phyloP scores from a whole-genome alignment of 1,140 invertebrate genomes.

The Heliconius congener region DNA sequence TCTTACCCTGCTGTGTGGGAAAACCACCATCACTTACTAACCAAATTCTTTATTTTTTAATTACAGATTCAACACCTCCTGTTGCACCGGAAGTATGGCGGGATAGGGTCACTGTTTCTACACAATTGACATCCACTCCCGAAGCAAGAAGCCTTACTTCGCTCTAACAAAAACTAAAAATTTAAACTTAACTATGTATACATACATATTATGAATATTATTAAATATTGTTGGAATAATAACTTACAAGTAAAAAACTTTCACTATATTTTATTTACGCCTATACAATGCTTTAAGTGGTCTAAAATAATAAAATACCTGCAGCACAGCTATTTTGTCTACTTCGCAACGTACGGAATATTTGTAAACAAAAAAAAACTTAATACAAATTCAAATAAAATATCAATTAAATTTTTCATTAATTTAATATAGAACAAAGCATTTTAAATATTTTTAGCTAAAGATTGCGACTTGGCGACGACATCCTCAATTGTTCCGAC shows the following conservation, averaged over 20 bases:
- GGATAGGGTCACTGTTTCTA: constrained; percentile 8
- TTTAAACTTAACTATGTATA: background rate
- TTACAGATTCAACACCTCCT: constrained; percentile 2
- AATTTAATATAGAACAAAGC: background rate
- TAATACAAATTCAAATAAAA: background rate
- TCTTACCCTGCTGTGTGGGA: background rate
- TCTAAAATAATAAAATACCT: too few relatives aligned
- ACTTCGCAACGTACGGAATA: too few relatives aligned
- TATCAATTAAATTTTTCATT: background rate
- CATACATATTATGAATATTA: background rate
- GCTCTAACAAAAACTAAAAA: background rate
- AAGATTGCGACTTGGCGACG: constrained; percentile 86
- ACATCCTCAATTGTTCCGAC: constrained; percentile 92
- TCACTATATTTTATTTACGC: too few relatives aligned
- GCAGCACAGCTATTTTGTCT: too few relatives aligned
- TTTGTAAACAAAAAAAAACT: background rate
- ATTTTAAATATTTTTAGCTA: constrained; percentile 80
- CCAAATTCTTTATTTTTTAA: background rate
- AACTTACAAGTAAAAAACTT: background rate
- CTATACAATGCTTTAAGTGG: too few relatives aligned
- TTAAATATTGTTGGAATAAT: background rate
- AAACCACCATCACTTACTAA: too few relatives aligned
- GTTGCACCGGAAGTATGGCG: constrained; percentile 23
- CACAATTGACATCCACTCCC: constrained; percentile 20
- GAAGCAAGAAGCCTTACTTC: constrained; percentile 19